Conservation (phyloP, 2,113 vertebrate genomes). For the Struthio camelus region DNA sequence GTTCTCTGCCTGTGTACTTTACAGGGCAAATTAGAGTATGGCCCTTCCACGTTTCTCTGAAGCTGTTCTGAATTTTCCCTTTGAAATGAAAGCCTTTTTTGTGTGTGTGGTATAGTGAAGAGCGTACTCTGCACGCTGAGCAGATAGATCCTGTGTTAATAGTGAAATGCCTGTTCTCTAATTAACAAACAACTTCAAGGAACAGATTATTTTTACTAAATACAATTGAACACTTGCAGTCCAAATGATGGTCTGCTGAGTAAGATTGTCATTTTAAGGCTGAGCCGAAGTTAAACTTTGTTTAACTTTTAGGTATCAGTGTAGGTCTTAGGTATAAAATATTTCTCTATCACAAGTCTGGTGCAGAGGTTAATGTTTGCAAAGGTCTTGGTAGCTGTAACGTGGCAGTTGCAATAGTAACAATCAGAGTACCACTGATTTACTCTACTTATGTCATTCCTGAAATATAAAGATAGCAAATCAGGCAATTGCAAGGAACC, state of each 20-base stretch:
- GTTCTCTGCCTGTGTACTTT: background rate
- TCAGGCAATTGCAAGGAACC: background rate
- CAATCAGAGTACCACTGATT: background rate
- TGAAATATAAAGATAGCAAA: accelerated
- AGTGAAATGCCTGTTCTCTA: background rate
- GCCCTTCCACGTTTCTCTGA: accelerated
- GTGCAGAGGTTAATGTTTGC: background rate
- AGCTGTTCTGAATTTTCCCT: background rate
- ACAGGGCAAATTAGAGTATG: background rate
- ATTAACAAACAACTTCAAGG: background rate
- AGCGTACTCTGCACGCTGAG: background rate
- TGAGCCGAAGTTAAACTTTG: background rate
- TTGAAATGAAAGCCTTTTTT: background rate
- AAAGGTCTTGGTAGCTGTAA: background rate
- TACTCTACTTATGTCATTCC: too few relatives aligned
- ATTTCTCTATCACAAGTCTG: background rate
- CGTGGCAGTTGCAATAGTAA: background rate
- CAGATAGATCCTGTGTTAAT: background rate
- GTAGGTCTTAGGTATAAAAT: background rate
- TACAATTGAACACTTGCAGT: too few relatives aligned
- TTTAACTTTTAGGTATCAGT: background rate
- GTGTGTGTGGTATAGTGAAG: background rate
- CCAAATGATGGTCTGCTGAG: background rate
- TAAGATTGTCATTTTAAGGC: background rate
- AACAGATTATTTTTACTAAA: background rate